These are phyloP conservation scores for Polydrusus cervinus DNA, from an alignment of 2,888 invertebrate genomes.

Conservation along the genomic window DNA sequence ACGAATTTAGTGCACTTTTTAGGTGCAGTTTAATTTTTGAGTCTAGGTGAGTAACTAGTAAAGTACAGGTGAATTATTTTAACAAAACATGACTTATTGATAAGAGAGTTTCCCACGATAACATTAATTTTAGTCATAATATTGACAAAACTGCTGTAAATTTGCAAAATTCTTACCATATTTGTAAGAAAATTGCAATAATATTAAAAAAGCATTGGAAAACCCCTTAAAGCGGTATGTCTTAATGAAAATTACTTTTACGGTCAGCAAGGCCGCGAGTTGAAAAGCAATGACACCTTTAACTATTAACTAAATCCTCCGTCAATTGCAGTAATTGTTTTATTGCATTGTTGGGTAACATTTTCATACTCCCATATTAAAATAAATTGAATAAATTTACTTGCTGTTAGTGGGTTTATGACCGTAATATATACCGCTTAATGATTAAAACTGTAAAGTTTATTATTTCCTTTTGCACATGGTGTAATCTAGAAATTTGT, in stretches of 20 bases:
- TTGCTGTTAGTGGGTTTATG: slow-evolving; percentile 17
- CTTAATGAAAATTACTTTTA: slow-evolving; percentile 36
- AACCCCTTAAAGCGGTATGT: slow-evolving; percentile 14
- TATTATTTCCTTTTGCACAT: slow-evolving; percentile 12
- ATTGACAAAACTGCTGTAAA: slow-evolving; percentile 1
- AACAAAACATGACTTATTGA: slow-evolving; percentile 34
- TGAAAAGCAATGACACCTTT: slow-evolving; percentile 55
- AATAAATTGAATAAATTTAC: slow-evolving; percentile 41
- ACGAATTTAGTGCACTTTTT: slow-evolving; percentile 19
- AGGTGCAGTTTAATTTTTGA: slow-evolving; percentile 14
- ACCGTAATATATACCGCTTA: slow-evolving; percentile 17
- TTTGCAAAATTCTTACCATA: not conserved
- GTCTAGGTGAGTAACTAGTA: slow-evolving; percentile 26
- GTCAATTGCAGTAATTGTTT: slow-evolving; percentile 49
- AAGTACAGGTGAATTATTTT: slow-evolving; percentile 36
- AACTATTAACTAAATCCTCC: slow-evolving; percentile 52
- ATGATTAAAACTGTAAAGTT: slow-evolving; percentile 10
- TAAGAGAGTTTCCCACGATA: slow-evolving; percentile 16
- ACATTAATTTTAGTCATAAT: slow-evolving; percentile 15
- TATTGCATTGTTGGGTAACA: slow-evolving; percentile 52
- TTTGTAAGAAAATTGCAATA: slow-evolving; percentile 7
- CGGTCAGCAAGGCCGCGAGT: slow-evolving; percentile 56
- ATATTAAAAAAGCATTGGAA: slow-evolving; percentile 13
- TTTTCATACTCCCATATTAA: slow-evolving; percentile 42
- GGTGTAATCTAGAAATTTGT: not conserved